Evolutionary conservation across 2,797 vertebrate species (phyloP).

Genomic region (Halcyon leucocephala): DNA sequence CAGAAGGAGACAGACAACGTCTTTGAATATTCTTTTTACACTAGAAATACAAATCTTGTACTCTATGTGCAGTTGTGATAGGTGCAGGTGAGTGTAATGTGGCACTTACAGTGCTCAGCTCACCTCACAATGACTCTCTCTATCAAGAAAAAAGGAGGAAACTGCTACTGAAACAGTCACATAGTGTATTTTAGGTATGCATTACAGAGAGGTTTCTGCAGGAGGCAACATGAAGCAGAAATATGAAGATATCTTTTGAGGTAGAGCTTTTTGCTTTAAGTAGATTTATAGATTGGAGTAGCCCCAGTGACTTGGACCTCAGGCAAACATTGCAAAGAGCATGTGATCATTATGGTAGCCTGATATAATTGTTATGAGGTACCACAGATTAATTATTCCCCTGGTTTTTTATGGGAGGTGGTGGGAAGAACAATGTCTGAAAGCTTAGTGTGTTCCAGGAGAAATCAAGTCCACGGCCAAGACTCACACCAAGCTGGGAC

Average conservation of each 20-base stretch:
- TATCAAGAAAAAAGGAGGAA: not conserved
- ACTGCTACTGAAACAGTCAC: not conserved
- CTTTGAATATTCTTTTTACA: not conserved
- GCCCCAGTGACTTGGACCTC: not conserved
- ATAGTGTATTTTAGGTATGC: not conserved
- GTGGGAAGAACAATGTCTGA: not conserved
- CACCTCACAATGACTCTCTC: not conserved
- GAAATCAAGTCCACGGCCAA: not conserved
- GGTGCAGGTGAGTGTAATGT: not conserved
- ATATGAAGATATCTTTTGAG: not conserved
- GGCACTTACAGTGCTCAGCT: not conserved
- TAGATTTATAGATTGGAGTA: not conserved
- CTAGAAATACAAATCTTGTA: not conserved
- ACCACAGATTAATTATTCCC: not conserved
- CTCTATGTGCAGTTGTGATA: not conserved
- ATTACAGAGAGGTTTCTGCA: not conserved
- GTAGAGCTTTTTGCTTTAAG: not conserved
- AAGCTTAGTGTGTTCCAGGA: not conserved
- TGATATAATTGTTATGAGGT: not conserved
- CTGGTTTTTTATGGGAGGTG: not conserved
- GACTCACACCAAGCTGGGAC: not conserved
- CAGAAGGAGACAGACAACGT: not conserved
- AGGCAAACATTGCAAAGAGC: not conserved
- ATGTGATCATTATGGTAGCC: not conserved
- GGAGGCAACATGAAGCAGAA: not conserved